A percentile compares a stretch with the other conserved stretches of the same genome.
These are phyloP conservation scores for Drosophila tripunctata DNA, from an alignment of 2,888 invertebrate species.

Conservation along the genomic window DNA sequence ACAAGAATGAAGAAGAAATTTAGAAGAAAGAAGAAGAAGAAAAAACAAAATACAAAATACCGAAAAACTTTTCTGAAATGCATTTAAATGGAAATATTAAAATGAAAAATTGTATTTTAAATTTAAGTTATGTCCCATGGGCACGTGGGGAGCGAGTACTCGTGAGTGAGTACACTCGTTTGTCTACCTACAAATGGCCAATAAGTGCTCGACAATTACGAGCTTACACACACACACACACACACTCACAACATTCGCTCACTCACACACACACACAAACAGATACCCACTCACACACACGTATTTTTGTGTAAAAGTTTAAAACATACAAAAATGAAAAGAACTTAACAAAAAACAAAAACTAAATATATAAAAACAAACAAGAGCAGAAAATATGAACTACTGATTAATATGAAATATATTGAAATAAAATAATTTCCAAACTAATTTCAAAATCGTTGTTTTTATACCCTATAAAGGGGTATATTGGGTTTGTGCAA, in stretches of 20 bases:
- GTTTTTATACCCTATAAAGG: neutral
- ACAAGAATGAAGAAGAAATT: slow-evolving; percentile 6
- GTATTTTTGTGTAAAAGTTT: slow-evolving; percentile 72
- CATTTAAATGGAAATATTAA: slow-evolving; percentile 73
- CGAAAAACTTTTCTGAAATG: slow-evolving; percentile 73
- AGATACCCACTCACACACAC: slow-evolving; percentile 31
- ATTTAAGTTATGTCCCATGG: slow-evolving; percentile 65
- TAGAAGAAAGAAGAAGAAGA: slow-evolving; percentile 8
- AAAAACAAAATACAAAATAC: slow-evolving; percentile 18
- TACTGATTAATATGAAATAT: slow-evolving; percentile 76
- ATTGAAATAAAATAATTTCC: slow-evolving; percentile 78
- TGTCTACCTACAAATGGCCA: slow-evolving; percentile 9
- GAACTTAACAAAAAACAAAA: too few relatives aligned
- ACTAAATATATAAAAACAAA: too few relatives aligned
- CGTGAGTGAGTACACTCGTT: slow-evolving; percentile 8
- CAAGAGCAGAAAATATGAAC: slow-evolving; percentile 66
- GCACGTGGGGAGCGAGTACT: slow-evolving; percentile 14
- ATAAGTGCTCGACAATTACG: slow-evolving; percentile 16
- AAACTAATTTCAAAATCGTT: slow-evolving; percentile 48
- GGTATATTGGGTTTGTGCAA: too few relatives aligned
- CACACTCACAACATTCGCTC: slow-evolving; percentile 29
- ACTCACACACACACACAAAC: slow-evolving; percentile 14
- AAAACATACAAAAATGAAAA: slow-evolving; percentile 40
- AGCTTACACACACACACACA: slow-evolving; percentile 13
- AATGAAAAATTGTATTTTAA: slow-evolving; percentile 69